Evolutionary conservation across 2,113 vertebrate genomes (phyloP).

Genomic region (crab-eating macaque (Macaca fascicularis)): T2T-MFA8v1.1 NC_088378.1:149790001-149790500

Average conservation of each 20-base stretch:
- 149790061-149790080: background rate
- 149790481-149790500: background rate
- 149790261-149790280: background rate
- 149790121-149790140: background rate
- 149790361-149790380: background rate
- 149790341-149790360: background rate
- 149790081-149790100: background rate
- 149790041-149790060: background rate
- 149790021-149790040: background rate
- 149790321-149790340: background rate
- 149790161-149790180: background rate
- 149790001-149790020: background rate
- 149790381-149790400: background rate
- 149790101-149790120: background rate
- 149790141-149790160: background rate
- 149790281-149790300: background rate
- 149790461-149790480: background rate
- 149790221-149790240: background rate
- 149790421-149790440: background rate
- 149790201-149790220: background rate
- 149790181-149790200: background rate
- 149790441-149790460: background rate
- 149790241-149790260: background rate
- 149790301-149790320: background rate
- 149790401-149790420: background rate